These are phyloP conservation scores for Hecatera dysodea DNA, from an alignment of 2,888 invertebrate species.

Conservation along the genomic window DNA sequence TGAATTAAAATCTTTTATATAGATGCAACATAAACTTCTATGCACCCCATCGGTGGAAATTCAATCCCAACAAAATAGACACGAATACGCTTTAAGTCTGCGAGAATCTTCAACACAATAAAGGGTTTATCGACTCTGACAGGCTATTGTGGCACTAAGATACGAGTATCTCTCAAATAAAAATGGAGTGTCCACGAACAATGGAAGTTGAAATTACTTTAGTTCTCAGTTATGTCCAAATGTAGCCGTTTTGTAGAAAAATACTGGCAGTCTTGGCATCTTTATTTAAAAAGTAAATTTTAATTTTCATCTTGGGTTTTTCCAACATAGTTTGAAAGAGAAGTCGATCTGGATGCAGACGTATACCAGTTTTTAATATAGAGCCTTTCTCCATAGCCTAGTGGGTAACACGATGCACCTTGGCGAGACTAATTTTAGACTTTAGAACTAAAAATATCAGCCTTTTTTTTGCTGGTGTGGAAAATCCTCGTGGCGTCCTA, in stretches of 20 bases:
- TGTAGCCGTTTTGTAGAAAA: background rate
- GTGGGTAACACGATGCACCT: too few relatives aligned
- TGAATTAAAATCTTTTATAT: background rate
- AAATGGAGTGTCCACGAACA: slow-evolving; percentile 3
- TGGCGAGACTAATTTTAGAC: too few relatives aligned
- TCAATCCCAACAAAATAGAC: background rate
- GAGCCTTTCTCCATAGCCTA: too few relatives aligned
- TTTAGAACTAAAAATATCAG: too few relatives aligned
- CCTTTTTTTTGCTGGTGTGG: too few relatives aligned
- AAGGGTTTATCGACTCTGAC: slow-evolving; percentile 13
- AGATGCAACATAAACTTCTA: background rate
- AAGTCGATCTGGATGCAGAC: too few relatives aligned
- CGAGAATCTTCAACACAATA: background rate
- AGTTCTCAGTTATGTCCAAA: background rate
- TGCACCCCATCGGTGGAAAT: background rate
- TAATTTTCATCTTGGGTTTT: background rate
- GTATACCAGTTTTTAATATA: too few relatives aligned
- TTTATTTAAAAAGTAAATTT: background rate
- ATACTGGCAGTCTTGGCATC: background rate
- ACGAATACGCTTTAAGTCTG: background rate
- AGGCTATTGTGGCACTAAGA: background rate
- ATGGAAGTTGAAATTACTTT: slow-evolving; percentile 1
- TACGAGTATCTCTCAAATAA: slow-evolving; percentile 16
- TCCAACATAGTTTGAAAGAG: too few relatives aligned
- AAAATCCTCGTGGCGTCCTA: too few relatives aligned